Conservation (phyloP, 1,140 invertebrate species). For the Macrobrachium nipponense region DNA sequence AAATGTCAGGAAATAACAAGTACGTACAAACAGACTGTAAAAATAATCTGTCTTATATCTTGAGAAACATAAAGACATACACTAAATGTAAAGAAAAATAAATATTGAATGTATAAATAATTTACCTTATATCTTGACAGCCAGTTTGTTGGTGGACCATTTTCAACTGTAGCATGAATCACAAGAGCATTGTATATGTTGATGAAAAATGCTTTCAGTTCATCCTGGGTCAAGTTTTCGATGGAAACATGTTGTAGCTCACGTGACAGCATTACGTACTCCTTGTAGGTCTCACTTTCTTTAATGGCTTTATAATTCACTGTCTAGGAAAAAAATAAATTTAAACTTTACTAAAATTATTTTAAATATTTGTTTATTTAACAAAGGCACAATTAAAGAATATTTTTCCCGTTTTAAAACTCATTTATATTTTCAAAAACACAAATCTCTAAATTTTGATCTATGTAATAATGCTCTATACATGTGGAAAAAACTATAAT, state of each 20-base stretch:
- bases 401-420: too few relatives aligned
- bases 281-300: slow-evolving; percentile 11
- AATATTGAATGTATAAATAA: background rate
- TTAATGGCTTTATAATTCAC: slow-evolving; percentile 39
- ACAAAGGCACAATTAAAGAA: too few relatives aligned
- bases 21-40: too few relatives aligned
- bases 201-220: slow-evolving; percentile 63
- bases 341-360: background rate
- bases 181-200: slow-evolving; percentile 64
- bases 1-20: too few relatives aligned
- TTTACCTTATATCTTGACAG: slow-evolving; percentile 38
- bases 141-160: slow-evolving; percentile 56
- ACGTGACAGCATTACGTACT: slow-evolving; percentile 42
- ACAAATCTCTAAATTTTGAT: too few relatives aligned
- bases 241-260: slow-evolving; percentile 58
- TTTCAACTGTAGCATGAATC: slow-evolving; percentile 58
- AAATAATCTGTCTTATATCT: too few relatives aligned
- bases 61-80: too few relatives aligned
- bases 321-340: slow-evolving; percentile 1
- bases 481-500: too few relatives aligned
- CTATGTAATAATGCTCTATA: too few relatives aligned
- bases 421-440: too few relatives aligned
- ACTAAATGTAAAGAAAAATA: too few relatives aligned
- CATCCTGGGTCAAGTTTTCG: slow-evolving; percentile 39
- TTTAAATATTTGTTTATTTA: background rate